Percentiles rank a stretch among this genome's conserved stretches.
These are phyloP conservation scores for Callospermophilus lateralis DNA, from an alignment of 2,113 vertebrate genomes.

Conservation along the genomic window DNA sequence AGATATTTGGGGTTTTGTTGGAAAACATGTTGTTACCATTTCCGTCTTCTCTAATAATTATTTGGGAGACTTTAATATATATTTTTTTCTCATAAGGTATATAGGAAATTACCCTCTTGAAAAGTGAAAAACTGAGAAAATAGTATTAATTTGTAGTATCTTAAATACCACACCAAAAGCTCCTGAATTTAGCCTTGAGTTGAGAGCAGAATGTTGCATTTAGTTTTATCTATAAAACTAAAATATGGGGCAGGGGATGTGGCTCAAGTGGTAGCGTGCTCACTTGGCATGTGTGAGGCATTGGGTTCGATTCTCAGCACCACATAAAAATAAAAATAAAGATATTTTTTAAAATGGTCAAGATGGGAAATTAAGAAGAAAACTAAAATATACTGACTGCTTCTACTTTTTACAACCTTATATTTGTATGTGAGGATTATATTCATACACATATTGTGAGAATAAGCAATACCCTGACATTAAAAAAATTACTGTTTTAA, in stretches of 20 bases:
- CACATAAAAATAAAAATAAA: no score
- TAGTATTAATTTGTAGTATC: neutral
- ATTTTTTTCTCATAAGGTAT: neutral
- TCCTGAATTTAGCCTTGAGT: constrained; percentile 22
- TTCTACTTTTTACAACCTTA: neutral
- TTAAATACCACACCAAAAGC: neutral
- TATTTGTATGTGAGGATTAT: neutral
- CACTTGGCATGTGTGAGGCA: no score
- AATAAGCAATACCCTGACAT: neutral
- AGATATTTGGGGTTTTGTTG: constrained; percentile 5
- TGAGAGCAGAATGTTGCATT: constrained; percentile 4
- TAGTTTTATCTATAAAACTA: constrained; percentile 28
- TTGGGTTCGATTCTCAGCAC: no score
- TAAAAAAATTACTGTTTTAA: neutral
- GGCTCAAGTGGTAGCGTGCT: no score
- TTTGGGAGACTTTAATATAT: constrained; percentile 23
- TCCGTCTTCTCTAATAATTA: constrained; percentile 37
- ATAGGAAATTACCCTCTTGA: neutral
- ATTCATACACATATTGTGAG: neutral
- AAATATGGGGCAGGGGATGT: neutral
- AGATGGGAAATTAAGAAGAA: neutral
- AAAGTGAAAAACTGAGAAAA: constrained; percentile 29
- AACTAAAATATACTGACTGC: neutral
- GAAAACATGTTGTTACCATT: constrained; percentile 13
- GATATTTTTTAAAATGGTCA: no score